Evolutionary conservation across 2,888 invertebrate genomes (phyloP).

Genomic region (Notodonta dromedarius): DNA sequence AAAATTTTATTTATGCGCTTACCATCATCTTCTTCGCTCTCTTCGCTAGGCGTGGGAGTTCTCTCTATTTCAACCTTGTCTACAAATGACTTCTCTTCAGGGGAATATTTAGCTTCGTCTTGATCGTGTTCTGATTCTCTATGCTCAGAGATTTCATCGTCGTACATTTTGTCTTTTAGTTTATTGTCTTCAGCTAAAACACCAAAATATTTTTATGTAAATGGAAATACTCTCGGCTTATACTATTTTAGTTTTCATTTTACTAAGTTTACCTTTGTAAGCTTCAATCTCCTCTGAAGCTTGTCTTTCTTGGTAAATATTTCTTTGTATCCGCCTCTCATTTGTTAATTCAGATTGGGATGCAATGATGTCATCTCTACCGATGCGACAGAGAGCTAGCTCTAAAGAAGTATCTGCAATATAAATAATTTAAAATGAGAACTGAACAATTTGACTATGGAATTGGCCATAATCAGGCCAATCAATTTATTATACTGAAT

Average conservation of each 20-base stretch:
- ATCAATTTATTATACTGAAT: too few species aligned
- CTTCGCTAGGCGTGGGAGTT: slow-evolving; percentile 78
- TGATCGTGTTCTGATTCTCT: slow-evolving; percentile 73
- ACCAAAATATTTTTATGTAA: background rate
- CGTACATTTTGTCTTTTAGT: slow-evolving; percentile 71
- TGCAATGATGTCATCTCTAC: slow-evolving; percentile 95
- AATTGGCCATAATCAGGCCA: too few species aligned
- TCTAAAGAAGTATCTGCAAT: slow-evolving; percentile 88
- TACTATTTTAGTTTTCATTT: background rate
- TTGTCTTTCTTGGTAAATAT: slow-evolving; percentile 81
- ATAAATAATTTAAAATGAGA: slow-evolving; percentile 1
- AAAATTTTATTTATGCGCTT: slow-evolving; percentile 8
- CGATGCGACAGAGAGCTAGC: slow-evolving; percentile 92
- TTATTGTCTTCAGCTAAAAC: slow-evolving; percentile 76
- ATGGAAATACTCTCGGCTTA: background rate
- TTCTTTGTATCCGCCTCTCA: slow-evolving; percentile 78
- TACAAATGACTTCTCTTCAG: slow-evolving; percentile 90
- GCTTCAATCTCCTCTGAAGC: slow-evolving; percentile 82
- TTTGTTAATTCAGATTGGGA: slow-evolving; percentile 89
- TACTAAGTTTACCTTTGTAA: slow-evolving; percentile 67
- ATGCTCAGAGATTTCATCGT: slow-evolving; percentile 68
- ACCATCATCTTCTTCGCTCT: slow-evolving; percentile 83
- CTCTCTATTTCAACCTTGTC: slow-evolving; percentile 86
- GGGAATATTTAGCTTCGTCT: slow-evolving; percentile 91
- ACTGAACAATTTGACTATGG: too few species aligned